Evolutionary conservation across 2,888 invertebrate genomes (phyloP).

Genomic region (Drosophila macrothrix): DNA sequence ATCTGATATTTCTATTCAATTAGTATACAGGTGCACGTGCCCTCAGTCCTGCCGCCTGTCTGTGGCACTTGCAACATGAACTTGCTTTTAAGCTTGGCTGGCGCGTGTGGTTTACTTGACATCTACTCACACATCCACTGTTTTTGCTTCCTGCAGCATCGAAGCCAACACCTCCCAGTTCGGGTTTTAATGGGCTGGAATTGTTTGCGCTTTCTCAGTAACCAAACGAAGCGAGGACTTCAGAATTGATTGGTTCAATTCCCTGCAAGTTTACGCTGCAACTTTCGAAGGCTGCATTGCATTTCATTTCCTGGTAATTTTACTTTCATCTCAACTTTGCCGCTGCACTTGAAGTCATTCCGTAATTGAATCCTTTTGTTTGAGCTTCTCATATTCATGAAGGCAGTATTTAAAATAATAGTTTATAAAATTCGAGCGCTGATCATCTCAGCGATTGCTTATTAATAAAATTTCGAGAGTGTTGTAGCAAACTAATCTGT

Average conservation of each 20-base stretch:
- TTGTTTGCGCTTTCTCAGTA: conserved; percentile 20
- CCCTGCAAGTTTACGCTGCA: conserved; percentile 6
- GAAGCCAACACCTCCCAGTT: background rate
- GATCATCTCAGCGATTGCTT: background rate
- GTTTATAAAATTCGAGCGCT: background rate
- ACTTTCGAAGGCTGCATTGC: conserved; percentile 13
- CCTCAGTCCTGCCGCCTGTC: conserved; percentile 15
- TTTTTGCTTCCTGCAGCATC: background rate
- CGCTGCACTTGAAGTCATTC: background rate
- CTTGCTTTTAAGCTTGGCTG: conserved; percentile 59
- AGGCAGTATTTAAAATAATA: background rate
- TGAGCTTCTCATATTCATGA: background rate
- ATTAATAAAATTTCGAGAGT: background rate
- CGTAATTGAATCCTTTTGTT: background rate
- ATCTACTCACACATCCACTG: conserved; percentile 5
- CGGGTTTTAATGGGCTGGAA: conserved; percentile 9
- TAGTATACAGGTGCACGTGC: conserved; percentile 50
- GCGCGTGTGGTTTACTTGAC: conserved; percentile 36
- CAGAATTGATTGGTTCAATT: conserved; percentile 22
- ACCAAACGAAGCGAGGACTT: conserved; percentile 2
- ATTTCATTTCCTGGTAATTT: conserved; percentile 26
- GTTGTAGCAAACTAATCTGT: background rate
- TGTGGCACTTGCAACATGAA: conserved; percentile 56
- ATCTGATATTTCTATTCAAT: conserved; percentile 45
- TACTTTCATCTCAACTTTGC: conserved; percentile 8